Evolutionary conservation across 2,888 invertebrate species (phyloP), one percentile per base, ranked within the genome.

Genomic region (Margaritifera margaritifera): DNA sequence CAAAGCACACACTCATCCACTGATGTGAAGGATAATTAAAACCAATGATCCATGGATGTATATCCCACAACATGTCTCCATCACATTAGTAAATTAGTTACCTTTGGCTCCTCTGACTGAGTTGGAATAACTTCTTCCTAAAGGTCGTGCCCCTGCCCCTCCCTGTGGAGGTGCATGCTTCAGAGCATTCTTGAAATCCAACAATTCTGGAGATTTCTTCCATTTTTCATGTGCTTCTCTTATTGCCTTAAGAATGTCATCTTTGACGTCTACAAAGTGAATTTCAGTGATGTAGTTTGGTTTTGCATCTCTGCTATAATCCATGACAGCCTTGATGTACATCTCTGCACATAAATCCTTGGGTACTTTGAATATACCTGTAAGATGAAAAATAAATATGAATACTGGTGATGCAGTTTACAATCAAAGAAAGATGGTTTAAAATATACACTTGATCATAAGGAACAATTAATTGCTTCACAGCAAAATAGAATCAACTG

Each of bases 321-420:
- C 73, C 25, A 55, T 62, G 31, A 78, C 58, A 2, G 73, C 73
- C 51, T 74, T 70, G 2, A 75, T 42, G 42, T 74, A 78, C 74
- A 75, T 75, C 55, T 72, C 74, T 2, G 74, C 68, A 69, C 75
- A 75, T 6, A 74, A 51, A 54, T 67, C 55, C n/a, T 75, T 69
- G 18, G 78, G 78, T 2, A 78, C 78, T 31, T 70, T 74, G 65
- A 71, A 78, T 56, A 74, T 68, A 8, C 70, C 78, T 77, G 57
- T 2, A 71, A 64, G 27, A 4, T 59, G 22, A 24, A 27, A 24
- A 25, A 24, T 59, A 25, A 15, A 27, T n/a, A 59, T 19, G 54
- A 52, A 65, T 53, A 20, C 51, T 22, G 11, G 42, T 11, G 11
- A 42, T 42, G 11, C 42, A 42, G 42, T 42, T n/a, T 42, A 42